A percentile compares a stretch with the other conserved stretches of the same genome.
Evolutionary conservation across 2,113 vertebrate genomes (phyloP).

Genomic region (Periophthalmodon schlosseri): DNA sequence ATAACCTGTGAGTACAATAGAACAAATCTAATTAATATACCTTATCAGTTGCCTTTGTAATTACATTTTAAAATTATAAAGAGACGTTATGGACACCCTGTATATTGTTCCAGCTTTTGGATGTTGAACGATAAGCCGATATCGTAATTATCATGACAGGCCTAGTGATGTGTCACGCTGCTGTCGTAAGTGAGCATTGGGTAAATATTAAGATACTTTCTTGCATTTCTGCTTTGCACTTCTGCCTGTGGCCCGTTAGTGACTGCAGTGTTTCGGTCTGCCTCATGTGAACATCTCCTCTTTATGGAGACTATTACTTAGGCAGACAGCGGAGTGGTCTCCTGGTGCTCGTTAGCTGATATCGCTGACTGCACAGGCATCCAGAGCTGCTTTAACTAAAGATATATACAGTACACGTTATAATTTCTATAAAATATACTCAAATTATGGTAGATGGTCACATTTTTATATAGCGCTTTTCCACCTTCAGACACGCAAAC

Average conservation of each 20-base stretch:
- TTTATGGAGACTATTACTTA: conserved; percentile 50
- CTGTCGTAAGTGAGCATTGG: not conserved
- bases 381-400: conserved; percentile 5
- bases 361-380: conserved; percentile 15
- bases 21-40: too few species aligned
- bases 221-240: not conserved
- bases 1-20: too few species aligned
- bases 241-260: conserved; percentile 9
- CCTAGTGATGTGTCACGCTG: too few species aligned
- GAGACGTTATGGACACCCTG: too few species aligned
- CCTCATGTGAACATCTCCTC: conserved; percentile 18
- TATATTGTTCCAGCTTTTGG: too few species aligned
- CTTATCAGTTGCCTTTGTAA: too few species aligned
- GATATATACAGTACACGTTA: not conserved
- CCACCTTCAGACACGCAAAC: too few species aligned
- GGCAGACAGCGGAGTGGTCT: conserved; percentile 40
- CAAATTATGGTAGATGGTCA: not conserved
- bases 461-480: too few species aligned
- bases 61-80: too few species aligned
- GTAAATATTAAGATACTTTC: not conserved
- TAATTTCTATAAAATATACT: not conserved
- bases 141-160: too few species aligned
- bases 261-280: not conserved
- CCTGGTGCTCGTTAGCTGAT: conserved; percentile 42
- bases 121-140: too few species aligned